Conservation (phyloP, 1,140 invertebrate species). For the Drosophila littoralis region DNA sequence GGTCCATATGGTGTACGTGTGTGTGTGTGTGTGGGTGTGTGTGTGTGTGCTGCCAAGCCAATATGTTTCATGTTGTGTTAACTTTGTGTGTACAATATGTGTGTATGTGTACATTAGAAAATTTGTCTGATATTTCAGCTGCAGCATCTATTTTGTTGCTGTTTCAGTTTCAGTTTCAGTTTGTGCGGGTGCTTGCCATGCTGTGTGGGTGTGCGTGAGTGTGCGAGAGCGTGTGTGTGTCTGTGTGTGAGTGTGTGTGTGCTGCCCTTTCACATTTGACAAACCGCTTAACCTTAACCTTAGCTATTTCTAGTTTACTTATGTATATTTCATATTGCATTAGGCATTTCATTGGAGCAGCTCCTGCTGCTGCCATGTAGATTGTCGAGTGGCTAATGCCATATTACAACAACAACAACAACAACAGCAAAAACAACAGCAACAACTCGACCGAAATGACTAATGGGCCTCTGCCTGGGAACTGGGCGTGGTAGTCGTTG, state of each 20-base stretch:
- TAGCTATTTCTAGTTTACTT: conserved; percentile 54
- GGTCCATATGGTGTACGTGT: neutral
- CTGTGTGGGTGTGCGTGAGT: too few species aligned
- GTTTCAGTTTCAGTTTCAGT: conserved; percentile 5
- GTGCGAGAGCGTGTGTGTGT: too few species aligned
- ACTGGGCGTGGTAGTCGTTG: conserved; percentile 37
- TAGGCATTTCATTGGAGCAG: conserved; percentile 29
- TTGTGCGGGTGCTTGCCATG: neutral
- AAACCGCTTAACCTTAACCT: conserved; percentile 78
- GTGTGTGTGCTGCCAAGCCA: conserved; percentile 2
- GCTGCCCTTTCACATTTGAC: conserved; percentile 58
- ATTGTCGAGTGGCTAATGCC: conserved; percentile 43
- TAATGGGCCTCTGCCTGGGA: conserved; percentile 58
- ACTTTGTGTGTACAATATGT: conserved; percentile 9
- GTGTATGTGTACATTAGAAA: conserved; percentile 14
- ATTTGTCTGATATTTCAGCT: conserved; percentile 43
- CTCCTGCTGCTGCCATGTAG: conserved; percentile 13
- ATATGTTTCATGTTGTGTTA: conserved; percentile 22
- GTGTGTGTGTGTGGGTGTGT: neutral
- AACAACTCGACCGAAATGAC: conserved; percentile 61
- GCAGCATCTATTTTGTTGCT: neutral
- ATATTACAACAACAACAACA: conserved; percentile 44
- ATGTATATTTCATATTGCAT: conserved; percentile 65
- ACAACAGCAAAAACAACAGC: conserved; percentile 1
- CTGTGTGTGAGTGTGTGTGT: conserved; percentile 32